phyloP scores from a whole-genome alignment of 2,113 vertebrate genomes.

The Jacana jacana region DNA sequence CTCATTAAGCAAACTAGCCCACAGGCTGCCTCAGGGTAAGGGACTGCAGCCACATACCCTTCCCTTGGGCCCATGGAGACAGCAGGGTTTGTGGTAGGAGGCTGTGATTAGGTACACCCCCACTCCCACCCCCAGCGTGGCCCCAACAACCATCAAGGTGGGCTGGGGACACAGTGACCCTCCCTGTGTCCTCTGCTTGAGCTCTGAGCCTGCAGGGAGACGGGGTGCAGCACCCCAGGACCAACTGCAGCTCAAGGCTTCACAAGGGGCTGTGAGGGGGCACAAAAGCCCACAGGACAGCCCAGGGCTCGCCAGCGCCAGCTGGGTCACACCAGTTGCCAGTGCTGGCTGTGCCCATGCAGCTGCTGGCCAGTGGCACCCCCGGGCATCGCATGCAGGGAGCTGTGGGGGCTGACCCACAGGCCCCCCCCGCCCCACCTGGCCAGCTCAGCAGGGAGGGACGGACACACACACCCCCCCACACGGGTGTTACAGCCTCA shows the following conservation, averaged over 20 bases:
- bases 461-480: fast-evolving
- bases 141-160: not conserved
- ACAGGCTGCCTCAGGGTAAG: fast-evolving
- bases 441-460: not conserved
- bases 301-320: not conserved
- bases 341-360: not conserved
- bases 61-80: fast-evolving
- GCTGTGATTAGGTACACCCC: not conserved
- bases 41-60: not conserved
- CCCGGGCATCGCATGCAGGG: not conserved
- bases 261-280: too few species aligned
- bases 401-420: not conserved
- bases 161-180: not conserved
- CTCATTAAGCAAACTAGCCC: not conserved
- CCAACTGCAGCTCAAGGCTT: fast-evolving
- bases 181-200: too few species aligned
- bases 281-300: not conserved
- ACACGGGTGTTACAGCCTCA: not conserved
- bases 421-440: not conserved
- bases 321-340: not conserved
- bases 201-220: not conserved
- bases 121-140: too few species aligned
- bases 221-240: fast-evolving
- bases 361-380: not conserved
- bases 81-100: not conserved